Conservation (phyloP, 2,113 vertebrate species). For the Ictalurus punctatus region DNA sequence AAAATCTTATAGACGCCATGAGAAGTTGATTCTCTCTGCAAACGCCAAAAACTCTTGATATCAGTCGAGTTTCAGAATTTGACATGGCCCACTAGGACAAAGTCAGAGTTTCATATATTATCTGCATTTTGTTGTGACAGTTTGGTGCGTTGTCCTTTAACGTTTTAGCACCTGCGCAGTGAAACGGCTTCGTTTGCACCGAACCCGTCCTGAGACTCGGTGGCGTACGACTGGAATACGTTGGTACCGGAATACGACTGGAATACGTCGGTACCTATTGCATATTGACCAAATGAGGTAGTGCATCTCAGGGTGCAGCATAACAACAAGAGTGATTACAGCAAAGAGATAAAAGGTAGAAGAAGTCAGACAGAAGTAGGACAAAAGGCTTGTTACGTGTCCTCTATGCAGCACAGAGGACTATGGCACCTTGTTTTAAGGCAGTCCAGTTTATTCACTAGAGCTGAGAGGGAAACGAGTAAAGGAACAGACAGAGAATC, state of each 20-base stretch:
- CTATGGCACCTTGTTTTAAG: conserved; percentile 21
- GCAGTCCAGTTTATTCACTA: not conserved
- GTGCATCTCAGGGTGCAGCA: conserved; percentile 40
- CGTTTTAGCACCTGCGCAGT: not conserved
- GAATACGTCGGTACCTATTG: conserved; percentile 56
- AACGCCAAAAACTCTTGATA: not conserved
- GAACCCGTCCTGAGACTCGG: conserved; percentile 21
- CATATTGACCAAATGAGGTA: conserved; percentile 79
- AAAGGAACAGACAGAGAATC: not conserved
- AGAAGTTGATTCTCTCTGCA: not conserved
- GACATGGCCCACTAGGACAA: not conserved
- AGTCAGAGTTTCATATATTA: not conserved
- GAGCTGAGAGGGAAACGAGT: not conserved
- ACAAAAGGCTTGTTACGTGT: conserved; percentile 28
- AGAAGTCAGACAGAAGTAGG: not conserved
- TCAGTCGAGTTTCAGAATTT: not conserved
- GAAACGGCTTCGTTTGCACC: not conserved
- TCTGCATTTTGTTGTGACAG: not conserved
- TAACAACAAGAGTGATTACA: conserved; percentile 22
- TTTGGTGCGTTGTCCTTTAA: not conserved
- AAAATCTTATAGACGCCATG: not conserved
- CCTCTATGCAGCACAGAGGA: not conserved
- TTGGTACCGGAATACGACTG: not conserved
- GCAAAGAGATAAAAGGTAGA: conserved; percentile 6
- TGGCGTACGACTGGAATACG: not conserved